Base-by-base conservation (phyloP, 2,888 invertebrate genomes). In the Cerceris rybyensis region DNA sequence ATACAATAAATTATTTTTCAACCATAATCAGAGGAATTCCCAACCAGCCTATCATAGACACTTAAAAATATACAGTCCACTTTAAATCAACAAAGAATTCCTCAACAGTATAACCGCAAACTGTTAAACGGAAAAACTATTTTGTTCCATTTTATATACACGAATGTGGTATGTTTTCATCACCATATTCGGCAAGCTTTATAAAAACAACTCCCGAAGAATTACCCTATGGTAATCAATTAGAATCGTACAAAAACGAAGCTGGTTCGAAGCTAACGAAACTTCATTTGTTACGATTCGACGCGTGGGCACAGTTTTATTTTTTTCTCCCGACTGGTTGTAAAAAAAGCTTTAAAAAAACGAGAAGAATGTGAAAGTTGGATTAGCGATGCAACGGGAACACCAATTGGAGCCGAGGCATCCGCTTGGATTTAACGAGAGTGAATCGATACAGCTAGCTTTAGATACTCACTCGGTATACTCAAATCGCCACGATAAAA, bases 401-500 rank as follows among this genome's bases (percentile, higher is more conserved):
- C 61, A 61, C 49, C 61, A 41, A 68, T 13, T 42, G 28, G 42
- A 50, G 14, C 13, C 57, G 58, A 7, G 60, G 41, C 8, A 59
- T 70, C 63, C 64, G 13, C 60, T 50, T n/a, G 50, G n/a, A n/a
- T 50, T 50, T 50, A 50, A 70, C 63, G 43, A 49, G 46, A 75
- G 55, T 64, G 68, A 70, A 74, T 78, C 69, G 64, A 75, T 78
- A 70, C 59, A 65, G 63, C 59, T 55, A 58, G 58, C 72, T 80
- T 78, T 75, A 14, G 71, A 49, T 42, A n/a, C 6, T 17, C 66
- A 61, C 66, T 72, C 66, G 63, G 57, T 59, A 69, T 63, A 66
- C 61, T 55, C 50, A 64, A 64, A 73, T 76, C 55, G 74, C 17
- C 76, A 28, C 28, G 81, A 81, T 80, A 83, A 83, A 84, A 78